Evolutionary conservation across 2,797 vertebrate species (phyloP).

Genomic region (Threskiornis aethiopicus): DNA sequence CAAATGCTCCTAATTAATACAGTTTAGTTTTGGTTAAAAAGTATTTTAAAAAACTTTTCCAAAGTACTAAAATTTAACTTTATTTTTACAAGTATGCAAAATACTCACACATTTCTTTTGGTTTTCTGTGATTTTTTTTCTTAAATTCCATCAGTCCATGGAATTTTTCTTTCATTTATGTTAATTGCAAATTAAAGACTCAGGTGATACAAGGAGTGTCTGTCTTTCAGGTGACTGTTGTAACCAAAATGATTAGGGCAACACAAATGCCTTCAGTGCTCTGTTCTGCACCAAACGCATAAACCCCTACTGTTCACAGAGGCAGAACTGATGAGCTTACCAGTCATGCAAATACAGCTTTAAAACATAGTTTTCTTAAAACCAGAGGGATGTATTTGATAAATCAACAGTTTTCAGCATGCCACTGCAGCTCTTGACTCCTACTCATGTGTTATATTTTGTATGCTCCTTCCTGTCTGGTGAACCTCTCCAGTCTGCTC

Average conservation of each 20-base stretch:
- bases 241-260: neutral
- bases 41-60: neutral
- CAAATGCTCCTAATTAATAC: neutral
- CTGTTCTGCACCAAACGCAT: neutral
- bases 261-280: neutral
- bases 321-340: neutral
- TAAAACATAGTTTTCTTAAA: neutral
- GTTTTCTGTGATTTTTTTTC: fast-evolving
- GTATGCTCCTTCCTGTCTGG: neutral
- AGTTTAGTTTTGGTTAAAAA: neutral
- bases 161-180: neutral
- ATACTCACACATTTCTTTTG: neutral
- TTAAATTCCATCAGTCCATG: neutral
- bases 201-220: neutral
- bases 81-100: neutral
- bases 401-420: neutral
- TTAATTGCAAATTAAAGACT: neutral
- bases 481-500: neutral
- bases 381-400: neutral
- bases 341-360: neutral
- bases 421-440: neutral
- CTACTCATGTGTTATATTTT: neutral
- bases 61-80: neutral
- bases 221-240: neutral
- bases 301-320: neutral